Evolutionary conservation across 2,797 vertebrate genomes (phyloP).

Genomic region (Characodon lateralis): DNA sequence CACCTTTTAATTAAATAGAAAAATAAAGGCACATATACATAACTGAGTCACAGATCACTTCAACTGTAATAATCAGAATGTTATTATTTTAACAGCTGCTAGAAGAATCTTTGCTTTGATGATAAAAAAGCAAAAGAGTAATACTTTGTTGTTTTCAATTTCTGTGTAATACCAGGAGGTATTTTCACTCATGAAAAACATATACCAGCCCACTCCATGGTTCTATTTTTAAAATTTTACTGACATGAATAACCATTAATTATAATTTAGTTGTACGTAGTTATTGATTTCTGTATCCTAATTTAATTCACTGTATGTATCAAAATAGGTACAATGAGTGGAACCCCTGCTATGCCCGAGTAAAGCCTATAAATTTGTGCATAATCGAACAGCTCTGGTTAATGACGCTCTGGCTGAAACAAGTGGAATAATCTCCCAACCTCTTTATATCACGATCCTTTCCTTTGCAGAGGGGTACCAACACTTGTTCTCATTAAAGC

Average conservation of each 20-base stretch:
- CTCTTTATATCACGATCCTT: slow-evolving; percentile 40
- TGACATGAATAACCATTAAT: too few species aligned
- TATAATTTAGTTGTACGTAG: not conserved
- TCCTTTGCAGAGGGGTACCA: slow-evolving; percentile 40
- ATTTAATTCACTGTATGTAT: not conserved
- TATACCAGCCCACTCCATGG: not conserved
- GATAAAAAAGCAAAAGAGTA: not conserved
- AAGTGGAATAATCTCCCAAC: slow-evolving; percentile 54
- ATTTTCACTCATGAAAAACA: too few species aligned
- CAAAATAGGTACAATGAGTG: not conserved
- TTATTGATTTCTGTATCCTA: not conserved
- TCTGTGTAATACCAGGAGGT: too few species aligned
- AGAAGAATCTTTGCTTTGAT: too few species aligned
- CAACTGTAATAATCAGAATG: not conserved
- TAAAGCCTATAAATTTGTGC: slow-evolving; percentile 1
- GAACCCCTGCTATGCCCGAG: not conserved
- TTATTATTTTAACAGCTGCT: not conserved
- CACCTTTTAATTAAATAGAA: not conserved
- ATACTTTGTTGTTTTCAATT: not conserved
- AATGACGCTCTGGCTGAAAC: slow-evolving; percentile 42
- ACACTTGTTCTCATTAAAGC: slow-evolving; percentile 55
- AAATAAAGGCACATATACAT: not conserved
- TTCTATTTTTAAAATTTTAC: not conserved
- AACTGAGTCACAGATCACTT: too few species aligned
- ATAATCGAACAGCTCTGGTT: slow-evolving; percentile 5